These are phyloP conservation scores for Aphelenchoides fujianensis DNA, from an alignment of 1,140 invertebrate genomes.

Conservation along the genomic window DNA sequence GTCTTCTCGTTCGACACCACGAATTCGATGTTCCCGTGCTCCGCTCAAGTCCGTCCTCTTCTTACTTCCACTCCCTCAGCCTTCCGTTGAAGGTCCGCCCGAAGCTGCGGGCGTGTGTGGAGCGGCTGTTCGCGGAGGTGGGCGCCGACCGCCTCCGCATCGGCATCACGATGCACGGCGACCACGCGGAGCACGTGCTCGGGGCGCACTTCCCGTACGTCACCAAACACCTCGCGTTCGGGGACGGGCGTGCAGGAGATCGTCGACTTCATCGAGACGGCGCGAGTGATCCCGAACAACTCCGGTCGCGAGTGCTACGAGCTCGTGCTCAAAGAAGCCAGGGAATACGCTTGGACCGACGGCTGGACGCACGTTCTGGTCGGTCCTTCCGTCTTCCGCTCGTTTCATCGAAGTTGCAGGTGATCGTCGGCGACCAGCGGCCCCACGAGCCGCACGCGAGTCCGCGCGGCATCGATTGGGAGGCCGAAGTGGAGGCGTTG, in stretches of 20 bases:
- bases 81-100: slow-evolving; percentile 1
- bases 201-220: slow-evolving; percentile 27
- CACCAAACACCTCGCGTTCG: slow-evolving; percentile 56
- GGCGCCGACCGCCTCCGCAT: background rate
- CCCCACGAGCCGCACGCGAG: background rate
- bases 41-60: background rate
- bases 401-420: background rate
- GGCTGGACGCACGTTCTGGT: background rate
- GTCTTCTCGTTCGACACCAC: slow-evolving; percentile 19
- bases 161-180: slow-evolving; percentile 13
- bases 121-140: slow-evolving; percentile 5
- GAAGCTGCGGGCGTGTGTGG: slow-evolving; percentile 7
- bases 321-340: slow-evolving; percentile 55
- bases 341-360: slow-evolving; percentile 9
- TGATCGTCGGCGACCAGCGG: background rate
- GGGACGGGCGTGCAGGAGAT: slow-evolving; percentile 48
- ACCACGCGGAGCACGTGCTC: background rate
- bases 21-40: background rate
- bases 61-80: background rate
- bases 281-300: slow-evolving; percentile 55
- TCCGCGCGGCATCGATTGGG: background rate
- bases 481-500: background rate
- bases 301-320: slow-evolving; percentile 61
- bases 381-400: background rate
- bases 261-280: slow-evolving; percentile 53